These are phyloP conservation scores for Plemyria rubiginata DNA, from an alignment of 2,888 invertebrate species.

Conservation along the genomic window DNA sequence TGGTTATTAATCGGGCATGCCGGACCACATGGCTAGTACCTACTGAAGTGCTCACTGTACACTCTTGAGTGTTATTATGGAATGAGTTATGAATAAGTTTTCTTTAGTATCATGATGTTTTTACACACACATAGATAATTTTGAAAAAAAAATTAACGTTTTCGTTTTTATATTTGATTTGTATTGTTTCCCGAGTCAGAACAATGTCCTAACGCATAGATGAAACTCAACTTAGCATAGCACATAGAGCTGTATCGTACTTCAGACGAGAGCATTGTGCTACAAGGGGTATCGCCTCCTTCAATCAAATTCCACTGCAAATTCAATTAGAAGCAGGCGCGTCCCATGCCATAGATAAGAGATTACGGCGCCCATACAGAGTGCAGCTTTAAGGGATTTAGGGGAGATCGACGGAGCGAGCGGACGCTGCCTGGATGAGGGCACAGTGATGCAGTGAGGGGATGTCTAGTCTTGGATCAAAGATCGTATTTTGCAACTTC, in stretches of 20 bases:
- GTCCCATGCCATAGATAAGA: neutral
- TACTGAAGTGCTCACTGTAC: neutral
- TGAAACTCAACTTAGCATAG: slow-evolving; percentile 8
- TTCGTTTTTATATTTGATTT: too few species aligned
- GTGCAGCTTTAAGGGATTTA: slow-evolving; percentile 32
- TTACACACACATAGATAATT: neutral
- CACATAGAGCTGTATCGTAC: slow-evolving; percentile 1
- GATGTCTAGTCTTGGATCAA: too few species aligned
- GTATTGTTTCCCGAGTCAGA: neutral
- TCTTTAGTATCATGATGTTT: neutral
- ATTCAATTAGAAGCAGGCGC: slow-evolving; percentile 37
- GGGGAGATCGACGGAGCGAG: slow-evolving; percentile 20
- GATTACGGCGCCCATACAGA: slow-evolving; percentile 5
- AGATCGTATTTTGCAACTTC: too few species aligned
- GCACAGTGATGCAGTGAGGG: neutral
- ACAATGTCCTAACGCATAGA: neutral
- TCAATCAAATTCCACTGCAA: slow-evolving; percentile 33
- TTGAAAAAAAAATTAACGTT: too few species aligned
- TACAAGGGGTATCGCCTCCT: slow-evolving; percentile 11
- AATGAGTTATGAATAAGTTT: too few species aligned
- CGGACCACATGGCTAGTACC: neutral
- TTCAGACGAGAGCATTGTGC: slow-evolving; percentile 7
- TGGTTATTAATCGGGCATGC: neutral
- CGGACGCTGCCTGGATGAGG: neutral
- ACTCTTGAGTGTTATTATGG: too few species aligned